Percentiles rank a stretch among this genome's conserved stretches.
Conservation (phyloP, 2,113 vertebrate species). For the Camelus bactrianus region DNA sequence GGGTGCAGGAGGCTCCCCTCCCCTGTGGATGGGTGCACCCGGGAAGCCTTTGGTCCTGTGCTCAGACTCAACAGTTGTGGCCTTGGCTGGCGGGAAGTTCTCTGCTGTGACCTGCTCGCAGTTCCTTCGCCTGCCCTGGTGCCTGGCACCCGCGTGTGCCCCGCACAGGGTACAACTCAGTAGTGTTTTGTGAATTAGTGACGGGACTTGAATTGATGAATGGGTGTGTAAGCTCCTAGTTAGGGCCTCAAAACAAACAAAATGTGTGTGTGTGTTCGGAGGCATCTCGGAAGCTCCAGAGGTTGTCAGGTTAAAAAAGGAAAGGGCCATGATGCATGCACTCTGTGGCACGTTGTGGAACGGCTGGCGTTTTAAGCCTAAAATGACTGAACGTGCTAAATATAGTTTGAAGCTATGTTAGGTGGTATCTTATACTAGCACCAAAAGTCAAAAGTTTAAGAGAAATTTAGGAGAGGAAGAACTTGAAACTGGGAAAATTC, state of each 20-base stretch:
- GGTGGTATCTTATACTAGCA: not conserved
- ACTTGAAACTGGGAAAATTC: not conserved
- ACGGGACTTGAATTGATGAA: not conserved
- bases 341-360: not conserved
- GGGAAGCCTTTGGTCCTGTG: not conserved
- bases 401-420: not conserved
- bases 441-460: not conserved
- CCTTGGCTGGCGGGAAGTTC: not conserved
- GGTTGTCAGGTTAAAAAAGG: not conserved
- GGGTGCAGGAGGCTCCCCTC: not conserved
- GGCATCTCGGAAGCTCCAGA: not conserved
- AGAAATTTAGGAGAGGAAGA: not conserved
- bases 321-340: rapidly evolving
- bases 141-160: rapidly evolving
- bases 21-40: too few species aligned
- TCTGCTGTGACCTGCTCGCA: not conserved
- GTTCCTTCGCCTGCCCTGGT: rapidly evolving
- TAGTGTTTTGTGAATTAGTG: not conserved
- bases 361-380: not conserved
- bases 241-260: not conserved
- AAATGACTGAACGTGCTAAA: not conserved
- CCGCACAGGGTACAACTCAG: not conserved
- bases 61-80: not conserved
- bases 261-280: not conserved
- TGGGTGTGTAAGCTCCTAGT: not conserved